phyloP scores from a whole-genome alignment of 2,113 vertebrate species.

The Conger conger region DNA sequence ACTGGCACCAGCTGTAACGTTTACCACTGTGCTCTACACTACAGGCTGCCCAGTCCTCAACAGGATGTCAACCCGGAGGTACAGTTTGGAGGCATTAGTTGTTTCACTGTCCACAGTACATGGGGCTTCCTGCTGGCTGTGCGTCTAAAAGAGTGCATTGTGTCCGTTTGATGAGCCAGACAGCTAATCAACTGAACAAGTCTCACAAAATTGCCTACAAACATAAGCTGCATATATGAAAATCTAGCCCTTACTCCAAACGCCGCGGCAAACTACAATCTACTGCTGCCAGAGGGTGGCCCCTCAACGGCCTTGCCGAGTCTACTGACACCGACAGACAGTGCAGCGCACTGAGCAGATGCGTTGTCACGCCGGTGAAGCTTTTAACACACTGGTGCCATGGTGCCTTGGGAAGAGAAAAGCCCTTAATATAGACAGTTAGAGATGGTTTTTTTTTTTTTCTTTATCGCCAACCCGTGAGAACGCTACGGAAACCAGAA shows the following conservation, averaged over 20 bases:
- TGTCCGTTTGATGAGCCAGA: neutral
- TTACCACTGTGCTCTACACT: neutral
- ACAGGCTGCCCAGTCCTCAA: no score
- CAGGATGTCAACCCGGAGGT: neutral
- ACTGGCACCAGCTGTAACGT: neutral
- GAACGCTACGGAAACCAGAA: no score
- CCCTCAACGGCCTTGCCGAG: neutral
- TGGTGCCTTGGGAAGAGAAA: neutral
- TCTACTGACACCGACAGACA: neutral
- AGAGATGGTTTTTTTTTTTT: no score
- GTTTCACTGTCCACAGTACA: neutral
- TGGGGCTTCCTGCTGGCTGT: neutral
- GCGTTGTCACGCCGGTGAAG: no score
- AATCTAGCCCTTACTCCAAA: neutral
- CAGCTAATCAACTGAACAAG: neutral
- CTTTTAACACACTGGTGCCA: constrained; percentile 3
- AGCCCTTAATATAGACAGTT: no score
- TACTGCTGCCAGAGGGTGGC: neutral
- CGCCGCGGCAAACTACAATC: neutral
- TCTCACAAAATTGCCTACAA: neutral
- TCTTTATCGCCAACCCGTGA: no score
- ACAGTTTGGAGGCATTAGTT: no score
- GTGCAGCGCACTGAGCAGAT: neutral
- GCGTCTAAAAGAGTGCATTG: neutral
- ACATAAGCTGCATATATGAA: neutral